phyloP scores from a whole-genome alignment of 2,888 invertebrate genomes.

The Aspidapion aeneum region DNA sequence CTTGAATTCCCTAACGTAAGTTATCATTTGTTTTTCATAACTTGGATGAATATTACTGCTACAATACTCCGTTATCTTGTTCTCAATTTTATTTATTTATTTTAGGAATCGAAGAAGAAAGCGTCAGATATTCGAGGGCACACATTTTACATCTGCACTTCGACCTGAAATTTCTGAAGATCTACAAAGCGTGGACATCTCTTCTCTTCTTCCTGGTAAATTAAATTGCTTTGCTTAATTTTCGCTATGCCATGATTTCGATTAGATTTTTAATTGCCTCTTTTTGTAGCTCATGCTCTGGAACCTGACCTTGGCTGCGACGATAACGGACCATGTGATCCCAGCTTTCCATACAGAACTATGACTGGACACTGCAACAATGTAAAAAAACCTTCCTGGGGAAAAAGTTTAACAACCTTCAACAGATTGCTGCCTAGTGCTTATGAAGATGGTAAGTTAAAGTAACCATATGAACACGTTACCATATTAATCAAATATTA shows the following conservation, averaged over 20 bases:
- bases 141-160: constrained; percentile 54
- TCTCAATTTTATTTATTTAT: not conserved
- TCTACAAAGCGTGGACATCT: constrained; percentile 75
- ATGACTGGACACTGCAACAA: constrained; percentile 88
- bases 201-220: constrained; percentile 57
- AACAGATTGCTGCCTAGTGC: constrained; percentile 79
- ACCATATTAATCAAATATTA: too few species aligned
- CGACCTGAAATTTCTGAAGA: constrained; percentile 71
- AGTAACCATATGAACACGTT: too few species aligned
- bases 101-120: constrained; percentile 55
- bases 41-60: too few species aligned
- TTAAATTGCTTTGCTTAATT: not conserved
- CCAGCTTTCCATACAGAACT: constrained; percentile 66
- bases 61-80: too few species aligned
- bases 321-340: constrained; percentile 68
- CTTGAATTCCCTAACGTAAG: constrained; percentile 58
- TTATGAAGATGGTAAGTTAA: constrained; percentile 75
- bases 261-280: too few species aligned
- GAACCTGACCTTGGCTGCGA: constrained; percentile 67
- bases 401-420: constrained; percentile 82
- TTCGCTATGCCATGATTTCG: not conserved
- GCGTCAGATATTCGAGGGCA: constrained; percentile 70
- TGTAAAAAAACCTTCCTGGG: constrained; percentile 74
- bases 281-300: constrained; percentile 52
- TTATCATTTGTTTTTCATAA: constrained; percentile 15